Evolutionary conservation across 2,797 vertebrate species (phyloP), one percentile per base, ranked within the genome.

Genomic region (Tamandua tetradactyla): DNA sequence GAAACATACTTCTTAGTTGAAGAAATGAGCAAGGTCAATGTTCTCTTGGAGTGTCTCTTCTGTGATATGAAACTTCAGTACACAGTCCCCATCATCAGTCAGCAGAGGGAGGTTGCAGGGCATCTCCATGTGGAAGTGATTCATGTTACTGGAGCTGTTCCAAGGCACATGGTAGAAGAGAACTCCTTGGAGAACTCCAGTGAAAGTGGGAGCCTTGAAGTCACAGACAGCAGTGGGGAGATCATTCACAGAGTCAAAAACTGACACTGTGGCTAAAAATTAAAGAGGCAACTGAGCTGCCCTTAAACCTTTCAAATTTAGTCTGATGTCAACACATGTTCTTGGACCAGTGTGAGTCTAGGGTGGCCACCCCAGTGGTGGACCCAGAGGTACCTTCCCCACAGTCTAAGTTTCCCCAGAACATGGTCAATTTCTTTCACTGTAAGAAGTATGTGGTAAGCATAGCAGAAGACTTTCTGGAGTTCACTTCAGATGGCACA

Each of bases 101-200:
- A 99, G 96, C 99, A 99, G 98, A 99, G 99, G 96, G 99, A 99
- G 99, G n/a, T n/a, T n/a, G n/a, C n/a, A 8, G 99, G 99, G 61
- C 98, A 99, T 91, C 98, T 99, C 96, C 99, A 99, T 0, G 98
- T 99, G 89, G 99, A 99, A 98, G 98, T 99, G 82, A 99, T 99
- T 99, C 98, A 99, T 3, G 98, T 99, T 71, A 99, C 99, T 3
- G 99, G 99, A 15, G 97, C 98, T 1, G 98, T 99, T 44, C 99
- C 99, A 0, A 99, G 99, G 97, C 99, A 99, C 0, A 94, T 99
- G 61, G 98, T 83, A 0, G 99, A 99, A 7, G 99, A 99, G 1
- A 99, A 99, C 97, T 99, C 99, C 0, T 99, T 99, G 0, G 99
- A 99, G 98, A 99, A 99, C 97, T 99, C 99, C 85, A 99, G 99